Conservation (phyloP, 92 coral and sea anemone species). For the Muricea muricata region DNA sequence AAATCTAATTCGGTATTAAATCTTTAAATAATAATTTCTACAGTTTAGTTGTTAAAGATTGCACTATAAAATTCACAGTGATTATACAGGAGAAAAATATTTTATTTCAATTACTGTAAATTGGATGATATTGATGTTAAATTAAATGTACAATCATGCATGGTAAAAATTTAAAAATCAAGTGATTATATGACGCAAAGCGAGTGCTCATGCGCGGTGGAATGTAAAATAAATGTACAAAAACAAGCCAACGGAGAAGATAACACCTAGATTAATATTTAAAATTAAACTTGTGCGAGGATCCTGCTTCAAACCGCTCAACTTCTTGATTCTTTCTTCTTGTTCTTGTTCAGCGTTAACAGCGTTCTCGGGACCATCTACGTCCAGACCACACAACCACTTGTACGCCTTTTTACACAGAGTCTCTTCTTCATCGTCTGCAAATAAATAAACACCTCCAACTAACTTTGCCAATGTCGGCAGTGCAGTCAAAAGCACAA, state of each 20-base stretch:
- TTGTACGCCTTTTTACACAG: constrained; percentile 60
- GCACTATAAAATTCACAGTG: no score
- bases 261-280: constrained; percentile 72
- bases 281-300: constrained; percentile 76
- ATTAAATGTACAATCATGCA: no score
- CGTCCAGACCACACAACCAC: constrained; percentile 97
- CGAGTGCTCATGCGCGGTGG: not conserved
- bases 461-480: no score
- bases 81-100: no score
- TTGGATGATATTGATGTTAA: no score
- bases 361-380: constrained; percentile 75
- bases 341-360: constrained; percentile 68
- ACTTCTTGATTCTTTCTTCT: constrained; percentile 65
- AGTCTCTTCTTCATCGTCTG: constrained; percentile 35
- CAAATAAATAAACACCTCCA: constrained; percentile 6
- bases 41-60: no score
- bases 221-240: constrained; percentile 87
- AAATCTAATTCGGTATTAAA: not conserved
- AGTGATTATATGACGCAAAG: no score
- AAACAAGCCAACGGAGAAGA: constrained; percentile 74
- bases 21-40: no score
- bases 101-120: no score
- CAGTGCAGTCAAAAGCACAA: no score
- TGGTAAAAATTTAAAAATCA: no score
- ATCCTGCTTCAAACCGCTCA: constrained; percentile 78